Percentiles rank a stretch among this genome's conserved stretches.
These are phyloP conservation scores for Oscarella lobularis DNA, from an alignment of 37 sponge, comb jelly and placozoan genomes.

Conservation along the genomic window DNA sequence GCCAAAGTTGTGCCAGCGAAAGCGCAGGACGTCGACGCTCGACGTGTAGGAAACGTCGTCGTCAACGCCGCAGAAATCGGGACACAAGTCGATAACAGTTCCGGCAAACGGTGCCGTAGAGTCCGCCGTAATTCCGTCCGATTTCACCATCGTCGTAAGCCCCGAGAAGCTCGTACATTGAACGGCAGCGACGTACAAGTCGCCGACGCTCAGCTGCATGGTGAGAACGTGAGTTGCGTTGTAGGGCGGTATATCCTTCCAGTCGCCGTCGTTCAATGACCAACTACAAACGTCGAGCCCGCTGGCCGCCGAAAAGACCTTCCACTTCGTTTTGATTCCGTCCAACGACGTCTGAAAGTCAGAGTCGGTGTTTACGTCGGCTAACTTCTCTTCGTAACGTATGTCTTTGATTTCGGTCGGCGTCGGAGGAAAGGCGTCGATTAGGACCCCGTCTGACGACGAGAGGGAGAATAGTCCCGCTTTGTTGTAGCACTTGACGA, in stretches of 20 bases:
- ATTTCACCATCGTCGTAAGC: background rate
- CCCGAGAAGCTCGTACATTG: background rate
- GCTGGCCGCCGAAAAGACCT: background rate
- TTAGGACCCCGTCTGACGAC: background rate
- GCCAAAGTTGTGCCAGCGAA: background rate
- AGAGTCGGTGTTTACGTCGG: background rate
- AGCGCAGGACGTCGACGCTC: background rate
- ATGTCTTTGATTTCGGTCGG: background rate
- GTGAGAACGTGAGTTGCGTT: too few species aligned
- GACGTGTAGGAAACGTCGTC: background rate
- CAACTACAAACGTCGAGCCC: background rate
- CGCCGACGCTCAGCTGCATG: background rate
- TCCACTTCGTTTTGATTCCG: background rate
- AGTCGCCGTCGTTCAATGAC: background rate
- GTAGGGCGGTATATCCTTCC: too few species aligned
- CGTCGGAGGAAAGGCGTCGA: background rate
- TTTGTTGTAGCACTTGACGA: background rate
- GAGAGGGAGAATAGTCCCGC: background rate
- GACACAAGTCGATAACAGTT: background rate
- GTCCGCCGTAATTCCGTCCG: background rate
- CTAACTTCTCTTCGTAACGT: background rate
- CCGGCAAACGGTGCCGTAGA: background rate
- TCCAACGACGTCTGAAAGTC: background rate
- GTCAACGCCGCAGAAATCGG: background rate
- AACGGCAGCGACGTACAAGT: background rate